These are phyloP conservation scores for Lordiphosa collinella DNA, from an alignment of 1,140 invertebrate species.

Conservation along the genomic window DNA sequence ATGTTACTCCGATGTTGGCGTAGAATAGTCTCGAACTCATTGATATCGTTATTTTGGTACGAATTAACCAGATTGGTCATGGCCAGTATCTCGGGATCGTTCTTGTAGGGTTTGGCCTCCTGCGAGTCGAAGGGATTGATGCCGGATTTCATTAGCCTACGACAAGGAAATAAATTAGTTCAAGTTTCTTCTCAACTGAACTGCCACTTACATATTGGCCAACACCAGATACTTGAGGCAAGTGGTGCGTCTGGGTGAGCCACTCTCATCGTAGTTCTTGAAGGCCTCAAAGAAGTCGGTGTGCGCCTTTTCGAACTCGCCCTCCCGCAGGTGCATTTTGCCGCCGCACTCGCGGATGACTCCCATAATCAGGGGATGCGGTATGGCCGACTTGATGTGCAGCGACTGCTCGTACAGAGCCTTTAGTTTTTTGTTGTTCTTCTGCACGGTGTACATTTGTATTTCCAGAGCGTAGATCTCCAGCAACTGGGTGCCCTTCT, in stretches of 20 bases:
- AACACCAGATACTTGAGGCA: constrained; percentile 99
- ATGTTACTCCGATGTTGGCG: constrained; percentile 97
- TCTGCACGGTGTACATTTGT: constrained; percentile 99
- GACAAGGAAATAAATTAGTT: not conserved
- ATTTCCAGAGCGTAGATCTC: constrained; percentile 99
- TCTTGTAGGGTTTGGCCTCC: constrained; percentile 99
- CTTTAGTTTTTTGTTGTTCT: constrained; percentile 99
- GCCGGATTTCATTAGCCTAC: constrained; percentile 98
- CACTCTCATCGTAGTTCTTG: constrained; percentile 99
- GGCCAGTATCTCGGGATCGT: constrained; percentile 99
- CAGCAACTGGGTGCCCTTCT: constrained; percentile 98
- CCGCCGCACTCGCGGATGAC: constrained; percentile 99
- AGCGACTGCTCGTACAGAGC: constrained; percentile 98
- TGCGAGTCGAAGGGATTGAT: constrained; percentile 99
- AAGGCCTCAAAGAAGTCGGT: constrained; percentile 99
- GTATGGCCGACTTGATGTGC: constrained; percentile 99
- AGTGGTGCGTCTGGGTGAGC: constrained; percentile 97
- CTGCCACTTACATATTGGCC: constrained; percentile 92
- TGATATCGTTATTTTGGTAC: constrained; percentile 99
- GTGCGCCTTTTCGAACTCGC: constrained; percentile 99
- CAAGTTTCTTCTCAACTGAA: rapidly evolving
- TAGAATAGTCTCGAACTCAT: constrained; percentile 98
- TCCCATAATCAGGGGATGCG: constrained; percentile 99
- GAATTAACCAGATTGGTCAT: constrained; percentile 99
- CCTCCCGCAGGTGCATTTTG: constrained; percentile 99